These are phyloP conservation scores for Lycaon pictus DNA, from an alignment of 2,113 vertebrate species.

Conservation along the genomic window DNA sequence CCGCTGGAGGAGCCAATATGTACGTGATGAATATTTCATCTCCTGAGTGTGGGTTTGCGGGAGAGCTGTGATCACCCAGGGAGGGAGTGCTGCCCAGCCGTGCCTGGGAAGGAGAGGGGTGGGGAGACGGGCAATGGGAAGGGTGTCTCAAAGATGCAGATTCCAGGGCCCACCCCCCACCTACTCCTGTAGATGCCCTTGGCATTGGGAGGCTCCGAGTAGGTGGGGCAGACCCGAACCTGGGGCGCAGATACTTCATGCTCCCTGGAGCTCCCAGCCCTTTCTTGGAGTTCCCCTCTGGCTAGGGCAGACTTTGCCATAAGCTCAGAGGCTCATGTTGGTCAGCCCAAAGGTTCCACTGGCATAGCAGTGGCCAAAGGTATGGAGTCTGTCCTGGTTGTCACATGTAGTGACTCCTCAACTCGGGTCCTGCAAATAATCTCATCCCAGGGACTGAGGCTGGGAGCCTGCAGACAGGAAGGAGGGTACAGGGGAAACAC, in stretches of 20 bases:
- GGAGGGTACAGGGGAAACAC: neutral
- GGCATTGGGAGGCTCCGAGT: neutral
- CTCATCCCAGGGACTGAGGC: neutral
- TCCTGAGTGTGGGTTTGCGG: constrained; percentile 82
- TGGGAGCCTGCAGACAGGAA: neutral
- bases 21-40: constrained; percentile 91
- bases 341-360: neutral
- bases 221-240: neutral
- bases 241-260: neutral
- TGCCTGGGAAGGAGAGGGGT: constrained; percentile 40
- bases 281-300: neutral
- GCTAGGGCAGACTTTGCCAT: neutral
- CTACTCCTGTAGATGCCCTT: neutral
- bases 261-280: neutral
- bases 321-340: neutral
- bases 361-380: neutral
- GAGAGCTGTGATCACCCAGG: constrained; percentile 76
- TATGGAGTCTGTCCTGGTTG: neutral
- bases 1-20: constrained; percentile 87
- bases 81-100: constrained; percentile 31
- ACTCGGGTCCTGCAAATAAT: neutral
- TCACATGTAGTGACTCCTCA: neutral
- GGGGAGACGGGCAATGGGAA: neutral
- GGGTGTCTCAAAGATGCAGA: neutral
- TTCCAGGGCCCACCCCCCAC: neutral